phyloP scores from a whole-genome alignment of 2,888 invertebrate species.

The Griposia aprilina region DNA sequence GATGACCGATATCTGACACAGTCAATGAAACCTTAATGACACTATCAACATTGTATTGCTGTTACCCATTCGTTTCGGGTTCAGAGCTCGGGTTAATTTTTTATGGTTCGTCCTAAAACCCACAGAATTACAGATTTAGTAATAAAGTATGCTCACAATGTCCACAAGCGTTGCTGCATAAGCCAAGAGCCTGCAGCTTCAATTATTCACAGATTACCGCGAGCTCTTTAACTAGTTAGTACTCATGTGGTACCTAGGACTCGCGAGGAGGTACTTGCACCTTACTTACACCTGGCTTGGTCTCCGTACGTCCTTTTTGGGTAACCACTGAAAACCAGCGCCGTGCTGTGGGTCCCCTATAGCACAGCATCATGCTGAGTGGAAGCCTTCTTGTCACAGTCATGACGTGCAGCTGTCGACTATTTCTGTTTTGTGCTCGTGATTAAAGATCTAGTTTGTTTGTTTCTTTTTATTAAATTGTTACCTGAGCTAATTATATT shows the following conservation, averaged over 20 bases:
- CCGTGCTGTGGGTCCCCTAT: no score
- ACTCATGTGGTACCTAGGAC: neutral
- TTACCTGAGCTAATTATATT: no score
- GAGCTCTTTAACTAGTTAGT: constrained; percentile 31
- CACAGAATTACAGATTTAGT: constrained; percentile 9
- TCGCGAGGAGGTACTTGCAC: no score
- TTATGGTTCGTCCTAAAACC: neutral
- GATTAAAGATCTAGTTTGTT: no score
- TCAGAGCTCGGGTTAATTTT: neutral
- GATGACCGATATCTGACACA: neutral
- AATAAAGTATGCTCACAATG: neutral
- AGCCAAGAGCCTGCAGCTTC: neutral
- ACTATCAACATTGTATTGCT: neutral
- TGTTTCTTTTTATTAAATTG: no score
- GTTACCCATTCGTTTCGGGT: neutral
- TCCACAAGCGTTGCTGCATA: neutral
- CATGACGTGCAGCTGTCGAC: no score
- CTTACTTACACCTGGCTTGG: no score
- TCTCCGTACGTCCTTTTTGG: no score
- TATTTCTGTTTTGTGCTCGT: no score
- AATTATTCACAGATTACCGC: constrained; percentile 39
- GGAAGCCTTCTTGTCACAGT: no score
- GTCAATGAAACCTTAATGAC: neutral
- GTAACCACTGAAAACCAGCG: no score
- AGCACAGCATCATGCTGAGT: no score